phyloP scores from a whole-genome alignment of 1,140 invertebrate species.

The Vanessa tameamea region DNA sequence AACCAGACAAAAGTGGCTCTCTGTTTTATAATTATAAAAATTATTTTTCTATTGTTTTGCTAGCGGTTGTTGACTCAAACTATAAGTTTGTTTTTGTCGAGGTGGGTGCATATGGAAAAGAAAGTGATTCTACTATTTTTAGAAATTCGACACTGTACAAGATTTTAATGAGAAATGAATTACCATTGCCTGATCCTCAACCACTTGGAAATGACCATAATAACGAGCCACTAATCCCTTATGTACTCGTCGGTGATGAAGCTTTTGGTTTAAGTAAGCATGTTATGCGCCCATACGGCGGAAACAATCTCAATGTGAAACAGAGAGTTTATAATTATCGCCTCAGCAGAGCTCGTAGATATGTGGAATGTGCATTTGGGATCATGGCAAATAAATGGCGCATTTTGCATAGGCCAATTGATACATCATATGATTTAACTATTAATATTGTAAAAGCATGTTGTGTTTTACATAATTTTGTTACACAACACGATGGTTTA shows the following conservation, averaged over 20 bases:
- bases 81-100: conserved; percentile 51
- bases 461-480: conserved; percentile 42
- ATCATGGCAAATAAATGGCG: conserved; percentile 50
- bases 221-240: conserved; percentile 39
- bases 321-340: conserved; percentile 74
- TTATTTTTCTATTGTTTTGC: conserved; percentile 72
- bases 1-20: conserved; percentile 58
- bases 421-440: conserved; percentile 20
- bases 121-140: conserved; percentile 63
- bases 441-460: conserved; percentile 42
- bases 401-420: conserved; percentile 45
- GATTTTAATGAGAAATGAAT: conserved; percentile 32
- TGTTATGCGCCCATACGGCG: conserved; percentile 74
- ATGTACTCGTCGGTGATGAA: conserved; percentile 76
- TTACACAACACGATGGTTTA: conserved; percentile 21
- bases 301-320: conserved; percentile 46
- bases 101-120: conserved; percentile 69
- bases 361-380: conserved; percentile 55
- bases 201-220: conserved; percentile 20
- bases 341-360: conserved; percentile 46
- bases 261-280: conserved; percentile 70
- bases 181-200: conserved; percentile 33
- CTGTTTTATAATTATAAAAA: conserved; percentile 69
- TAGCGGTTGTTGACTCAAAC: conserved; percentile 76
- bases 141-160: conserved; percentile 45